phyloP scores from a whole-genome alignment of 2,797 vertebrate species.

The Spondyliosoma cantharus region DNA sequence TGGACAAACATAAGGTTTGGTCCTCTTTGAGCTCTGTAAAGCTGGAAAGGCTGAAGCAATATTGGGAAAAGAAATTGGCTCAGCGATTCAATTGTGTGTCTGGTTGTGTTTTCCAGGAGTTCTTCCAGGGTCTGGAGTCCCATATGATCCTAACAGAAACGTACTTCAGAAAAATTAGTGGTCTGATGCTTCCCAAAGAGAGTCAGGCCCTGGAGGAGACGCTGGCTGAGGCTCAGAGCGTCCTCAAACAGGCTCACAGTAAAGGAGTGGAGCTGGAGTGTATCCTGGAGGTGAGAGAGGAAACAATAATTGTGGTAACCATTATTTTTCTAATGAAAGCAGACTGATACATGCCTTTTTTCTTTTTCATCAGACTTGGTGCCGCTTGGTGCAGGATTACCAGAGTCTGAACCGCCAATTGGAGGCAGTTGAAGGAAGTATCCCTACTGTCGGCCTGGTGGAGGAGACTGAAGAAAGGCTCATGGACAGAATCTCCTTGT shows the following conservation, averaged over 20 bases:
- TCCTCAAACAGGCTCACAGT: conserved; percentile 92
- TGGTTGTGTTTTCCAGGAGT: conserved; percentile 86
- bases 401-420: conserved; percentile 88
- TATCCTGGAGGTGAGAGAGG: conserved; percentile 87
- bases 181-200: conserved; percentile 85
- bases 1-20: conserved; percentile 93
- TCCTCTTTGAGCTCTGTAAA: neutral
- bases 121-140: conserved; percentile 96
- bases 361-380: conserved; percentile 79
- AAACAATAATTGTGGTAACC: neutral
- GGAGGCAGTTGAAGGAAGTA: conserved; percentile 88
- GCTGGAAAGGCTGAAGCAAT: neutral
- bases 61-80: neutral
- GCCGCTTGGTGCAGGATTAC: conserved; percentile 87
- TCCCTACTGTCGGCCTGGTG: conserved; percentile 89
- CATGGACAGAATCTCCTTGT: conserved; percentile 88
- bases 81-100: neutral
- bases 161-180: conserved; percentile 91
- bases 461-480: conserved; percentile 95
- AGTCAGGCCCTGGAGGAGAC: conserved; percentile 85
- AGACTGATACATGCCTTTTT: neutral
- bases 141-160: conserved; percentile 95
- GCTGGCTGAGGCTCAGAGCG: conserved; percentile 85
- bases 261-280: conserved; percentile 95
- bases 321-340: neutral